These are phyloP conservation scores for Artemia sinica DNA, from an alignment of 2,888 invertebrate species.

Conservation along the genomic window DNA sequence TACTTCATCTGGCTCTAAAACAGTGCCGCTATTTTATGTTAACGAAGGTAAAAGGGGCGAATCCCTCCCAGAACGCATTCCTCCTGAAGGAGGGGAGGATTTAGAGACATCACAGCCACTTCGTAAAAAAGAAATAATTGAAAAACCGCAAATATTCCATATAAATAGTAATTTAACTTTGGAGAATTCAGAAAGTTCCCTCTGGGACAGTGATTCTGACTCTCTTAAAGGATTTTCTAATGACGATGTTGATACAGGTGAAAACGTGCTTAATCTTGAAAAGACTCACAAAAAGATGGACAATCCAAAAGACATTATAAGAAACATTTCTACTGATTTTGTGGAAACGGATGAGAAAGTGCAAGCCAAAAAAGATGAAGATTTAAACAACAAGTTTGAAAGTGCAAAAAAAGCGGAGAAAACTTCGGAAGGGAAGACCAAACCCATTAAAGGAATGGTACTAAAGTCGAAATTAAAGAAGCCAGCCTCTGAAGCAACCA, in stretches of 20 bases:
- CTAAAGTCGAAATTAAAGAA: not conserved
- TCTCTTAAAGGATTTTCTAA: not conserved
- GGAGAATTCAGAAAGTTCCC: not conserved
- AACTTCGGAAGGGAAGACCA: not conserved
- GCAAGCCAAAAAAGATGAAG: not conserved
- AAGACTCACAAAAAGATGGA: not conserved
- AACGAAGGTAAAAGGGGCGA: too few species aligned
- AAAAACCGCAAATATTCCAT: not conserved
- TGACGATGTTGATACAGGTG: not conserved
- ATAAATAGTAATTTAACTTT: not conserved
- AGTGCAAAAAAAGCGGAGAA: too few species aligned
- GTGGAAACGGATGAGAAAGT: not conserved
- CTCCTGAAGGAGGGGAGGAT: constrained; percentile 8
- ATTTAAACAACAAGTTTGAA: too few species aligned
- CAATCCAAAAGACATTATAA: not conserved
- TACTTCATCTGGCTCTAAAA: too few species aligned
- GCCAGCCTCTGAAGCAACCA: not conserved
- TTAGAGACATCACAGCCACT: not conserved
- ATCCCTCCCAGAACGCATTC: not conserved
- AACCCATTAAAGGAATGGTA: not conserved
- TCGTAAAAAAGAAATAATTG: not conserved
- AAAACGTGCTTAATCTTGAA: not conserved
- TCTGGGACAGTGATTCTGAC: not conserved
- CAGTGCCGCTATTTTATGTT: too few species aligned
- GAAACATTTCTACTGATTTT: too few species aligned